Base-by-base conservation (phyloP, 2,797 vertebrate species). In the Danio albolineatus region DNA sequence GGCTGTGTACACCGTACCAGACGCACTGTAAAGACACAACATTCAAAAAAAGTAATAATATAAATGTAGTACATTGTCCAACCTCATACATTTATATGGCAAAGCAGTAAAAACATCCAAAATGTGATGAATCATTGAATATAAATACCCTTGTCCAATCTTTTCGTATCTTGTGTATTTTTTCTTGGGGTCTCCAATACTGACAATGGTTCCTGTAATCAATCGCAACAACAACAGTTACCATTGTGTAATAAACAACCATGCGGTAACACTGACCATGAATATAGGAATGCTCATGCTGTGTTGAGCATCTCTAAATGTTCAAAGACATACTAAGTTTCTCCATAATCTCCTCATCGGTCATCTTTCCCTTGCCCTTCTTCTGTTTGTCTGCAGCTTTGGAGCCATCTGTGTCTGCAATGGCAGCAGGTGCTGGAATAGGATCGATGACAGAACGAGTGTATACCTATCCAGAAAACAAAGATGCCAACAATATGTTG, bases 131-230 rank as follows among this genome's bases (percentile, higher is more conserved):
- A 61, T 39, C 28, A 64, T 14, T 43, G 49, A 28, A 72, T 7
- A 7, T 54, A 94, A 96, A 97, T 89, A 98, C 98, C 98, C 98
- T 84, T 98, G 97, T 60, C 98, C 98, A 0, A 99, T 99, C 93
- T 99, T 99, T 90, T 98, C 98, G 2, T 95, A 99, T 94, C 97
- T 93, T 80, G 96, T 98, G 80, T 99, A 99, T 89, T 99, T 99
- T 92, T 98, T 99, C 93, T 99, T 99, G 8, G 98, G 98, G 88
- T 99, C 98, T 57, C 97, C 98, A 88, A 99, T 95, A 90, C 98
- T 99, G 83, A 99, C 97, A 79, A 99, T 98, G 10, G 96, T 96
- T 89, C 95, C 95, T 96, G 69, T 72, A 85, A 72, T 36, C 17
- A 64, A 46, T 53, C 38, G 74, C 10, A 21, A 51, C 17, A 53